Evolutionary conservation across 2,113 vertebrate genomes (phyloP).

Genomic region (Crotalus tigris): DNA sequence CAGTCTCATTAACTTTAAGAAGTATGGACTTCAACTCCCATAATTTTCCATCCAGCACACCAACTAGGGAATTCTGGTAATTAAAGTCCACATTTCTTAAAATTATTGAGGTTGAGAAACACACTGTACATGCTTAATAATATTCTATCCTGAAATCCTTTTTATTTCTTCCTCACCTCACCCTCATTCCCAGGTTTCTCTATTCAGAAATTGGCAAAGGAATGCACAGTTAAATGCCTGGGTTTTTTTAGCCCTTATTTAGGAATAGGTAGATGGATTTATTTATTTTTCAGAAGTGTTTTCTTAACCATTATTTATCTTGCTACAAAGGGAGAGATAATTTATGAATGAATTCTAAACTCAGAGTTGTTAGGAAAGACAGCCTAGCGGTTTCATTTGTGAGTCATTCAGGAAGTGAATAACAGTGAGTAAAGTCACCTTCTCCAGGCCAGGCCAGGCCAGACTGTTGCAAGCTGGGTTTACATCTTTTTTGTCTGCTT

Average conservation of each 20-base stretch:
- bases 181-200: rapidly evolving
- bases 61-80: neutral
- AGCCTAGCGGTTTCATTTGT: neutral
- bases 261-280: neutral
- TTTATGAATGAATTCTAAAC: slow-evolving; percentile 16
- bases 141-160: neutral
- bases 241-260: rapidly evolving
- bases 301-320: neutral
- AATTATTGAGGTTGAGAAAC: neutral
- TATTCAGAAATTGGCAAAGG: neutral
- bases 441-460: neutral
- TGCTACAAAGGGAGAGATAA: neutral
- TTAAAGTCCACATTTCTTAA: neutral
- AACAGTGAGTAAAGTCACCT: slow-evolving; percentile 15
- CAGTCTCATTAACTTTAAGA: neutral
- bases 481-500: neutral
- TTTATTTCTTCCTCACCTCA: neutral
- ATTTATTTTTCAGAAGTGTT: neutral
- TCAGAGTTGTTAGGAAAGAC: neutral
- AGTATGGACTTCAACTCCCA: neutral
- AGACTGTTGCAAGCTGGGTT: neutral
- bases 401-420: neutral
- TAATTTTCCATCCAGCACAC: neutral
- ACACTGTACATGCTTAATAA: neutral
- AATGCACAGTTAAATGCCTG: neutral